These are phyloP conservation scores for Physeter macrocephalus DNA, from an alignment of 2,113 vertebrate genomes.

Conservation along the genomic window DNA sequence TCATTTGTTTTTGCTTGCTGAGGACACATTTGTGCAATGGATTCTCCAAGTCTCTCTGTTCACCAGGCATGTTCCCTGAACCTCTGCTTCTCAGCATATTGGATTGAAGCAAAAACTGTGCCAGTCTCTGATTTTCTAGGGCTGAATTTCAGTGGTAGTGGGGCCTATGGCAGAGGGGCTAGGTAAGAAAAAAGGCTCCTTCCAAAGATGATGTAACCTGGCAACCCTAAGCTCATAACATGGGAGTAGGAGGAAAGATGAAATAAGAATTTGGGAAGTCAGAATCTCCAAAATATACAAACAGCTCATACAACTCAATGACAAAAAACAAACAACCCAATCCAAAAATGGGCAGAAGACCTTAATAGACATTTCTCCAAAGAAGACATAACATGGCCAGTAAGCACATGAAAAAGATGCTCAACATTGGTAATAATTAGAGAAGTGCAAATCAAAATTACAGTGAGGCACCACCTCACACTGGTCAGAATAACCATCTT, in stretches of 20 bases:
- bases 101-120: not conserved
- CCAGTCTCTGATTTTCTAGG: not conserved
- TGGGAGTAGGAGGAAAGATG: too few species aligned
- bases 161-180: rapidly evolving
- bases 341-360: too few species aligned
- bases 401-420: too few species aligned
- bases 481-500: too few species aligned
- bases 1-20: not conserved
- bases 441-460: too few species aligned
- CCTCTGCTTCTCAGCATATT: not conserved
- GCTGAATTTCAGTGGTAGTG: not conserved
- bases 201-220: not conserved
- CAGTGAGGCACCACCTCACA: too few species aligned
- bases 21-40: not conserved
- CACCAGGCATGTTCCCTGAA: not conserved
- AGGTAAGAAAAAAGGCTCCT: not conserved
- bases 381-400: too few species aligned
- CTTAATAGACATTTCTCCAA: too few species aligned
- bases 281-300: not conserved
- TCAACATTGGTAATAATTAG: too few species aligned
- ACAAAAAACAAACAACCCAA: too few species aligned
- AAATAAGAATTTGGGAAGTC: not conserved
- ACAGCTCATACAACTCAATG: too few species aligned
- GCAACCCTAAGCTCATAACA: not conserved
- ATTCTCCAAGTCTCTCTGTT: not conserved